A percentile compares a stretch with the other conserved stretches of the same genome.
These are phyloP conservation scores for Anhinga rufa DNA, from an alignment of 2,113 vertebrate species.

Conservation along the genomic window DNA sequence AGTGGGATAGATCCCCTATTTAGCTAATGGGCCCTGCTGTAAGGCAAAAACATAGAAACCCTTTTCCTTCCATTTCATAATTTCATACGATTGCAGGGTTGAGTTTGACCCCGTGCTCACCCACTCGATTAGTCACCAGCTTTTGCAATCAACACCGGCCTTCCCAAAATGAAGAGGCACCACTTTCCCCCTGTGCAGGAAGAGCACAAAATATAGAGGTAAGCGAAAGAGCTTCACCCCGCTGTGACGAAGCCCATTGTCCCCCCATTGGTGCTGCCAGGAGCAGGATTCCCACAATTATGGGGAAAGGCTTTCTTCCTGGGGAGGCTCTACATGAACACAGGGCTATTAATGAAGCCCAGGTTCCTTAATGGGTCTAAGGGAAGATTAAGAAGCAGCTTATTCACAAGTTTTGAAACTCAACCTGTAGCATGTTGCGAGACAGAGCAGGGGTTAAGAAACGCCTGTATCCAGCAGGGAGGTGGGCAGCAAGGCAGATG, in stretches of 20 bases:
- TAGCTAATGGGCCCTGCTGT: background rate
- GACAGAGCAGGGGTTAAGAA: background rate
- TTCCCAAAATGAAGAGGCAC: background rate
- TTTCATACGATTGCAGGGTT: background rate
- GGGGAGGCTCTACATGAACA: background rate
- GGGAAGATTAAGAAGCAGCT: background rate
- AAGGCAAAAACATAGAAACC: background rate
- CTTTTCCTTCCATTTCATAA: background rate
- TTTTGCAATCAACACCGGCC: background rate
- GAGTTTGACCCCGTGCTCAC: background rate
- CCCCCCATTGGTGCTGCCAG: rapidly evolving
- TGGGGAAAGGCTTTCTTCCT: background rate
- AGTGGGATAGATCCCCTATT: background rate
- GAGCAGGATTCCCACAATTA: background rate
- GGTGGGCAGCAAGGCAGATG: background rate
- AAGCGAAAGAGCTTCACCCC: background rate
- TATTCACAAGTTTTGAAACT: background rate
- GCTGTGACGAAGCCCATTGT: background rate
- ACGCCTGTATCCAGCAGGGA: background rate
- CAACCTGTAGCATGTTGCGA: background rate
- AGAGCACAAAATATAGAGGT: background rate
- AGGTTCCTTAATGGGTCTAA: background rate
- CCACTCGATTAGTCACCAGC: background rate
- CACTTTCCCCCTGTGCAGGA: background rate
- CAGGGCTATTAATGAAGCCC: background rate